Percentiles rank a stretch among this genome's conserved stretches.
Evolutionary conservation across 1,140 invertebrate genomes (phyloP).

Genomic region (Drosophila kikkawai): DNA sequence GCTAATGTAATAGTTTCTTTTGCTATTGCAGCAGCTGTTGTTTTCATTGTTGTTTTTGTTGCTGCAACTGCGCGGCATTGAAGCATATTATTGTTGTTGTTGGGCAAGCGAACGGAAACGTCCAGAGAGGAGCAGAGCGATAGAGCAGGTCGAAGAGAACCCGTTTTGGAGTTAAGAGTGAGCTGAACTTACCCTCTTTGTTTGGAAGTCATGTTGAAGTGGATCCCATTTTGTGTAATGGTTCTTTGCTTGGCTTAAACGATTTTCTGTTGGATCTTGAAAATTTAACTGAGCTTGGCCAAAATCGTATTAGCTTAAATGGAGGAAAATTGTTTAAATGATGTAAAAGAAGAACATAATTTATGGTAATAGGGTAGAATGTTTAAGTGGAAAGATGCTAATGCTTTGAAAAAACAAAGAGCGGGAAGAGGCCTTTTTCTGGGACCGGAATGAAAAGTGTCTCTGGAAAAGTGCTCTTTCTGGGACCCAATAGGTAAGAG

Average conservation of each 20-base stretch:
- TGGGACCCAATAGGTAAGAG: neutral
- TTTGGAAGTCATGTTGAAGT: constrained; percentile 7
- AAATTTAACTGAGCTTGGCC: constrained; percentile 33
- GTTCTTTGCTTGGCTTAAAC: constrained; percentile 39
- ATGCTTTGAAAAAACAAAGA: neutral
- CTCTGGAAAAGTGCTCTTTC: neutral
- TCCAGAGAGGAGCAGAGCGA: neutral
- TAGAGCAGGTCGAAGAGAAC: constrained; percentile 14
- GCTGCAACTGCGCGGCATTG: constrained; percentile 56
- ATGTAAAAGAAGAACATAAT: constrained; percentile 8
- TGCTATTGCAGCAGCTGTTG: constrained; percentile 71
- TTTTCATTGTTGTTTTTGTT: constrained; percentile 41
- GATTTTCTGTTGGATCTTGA: constrained; percentile 16
- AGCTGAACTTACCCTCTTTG: neutral
- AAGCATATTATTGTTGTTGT: constrained; percentile 39
- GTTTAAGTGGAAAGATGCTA: neutral
- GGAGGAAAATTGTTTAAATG: constrained; percentile 9
- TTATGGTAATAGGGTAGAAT: neutral
- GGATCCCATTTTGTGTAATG: constrained; percentile 37
- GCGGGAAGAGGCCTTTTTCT: neutral
- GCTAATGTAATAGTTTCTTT: constrained; percentile 73
- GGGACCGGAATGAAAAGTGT: neutral
- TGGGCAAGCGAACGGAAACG: constrained; percentile 50
- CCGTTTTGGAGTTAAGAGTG: constrained; percentile 27
- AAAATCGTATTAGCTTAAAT: constrained; percentile 34